These are phyloP conservation scores for Melanogrammus aeglefinus DNA, from an alignment of 2,797 vertebrate species.

Conservation along the genomic window DNA sequence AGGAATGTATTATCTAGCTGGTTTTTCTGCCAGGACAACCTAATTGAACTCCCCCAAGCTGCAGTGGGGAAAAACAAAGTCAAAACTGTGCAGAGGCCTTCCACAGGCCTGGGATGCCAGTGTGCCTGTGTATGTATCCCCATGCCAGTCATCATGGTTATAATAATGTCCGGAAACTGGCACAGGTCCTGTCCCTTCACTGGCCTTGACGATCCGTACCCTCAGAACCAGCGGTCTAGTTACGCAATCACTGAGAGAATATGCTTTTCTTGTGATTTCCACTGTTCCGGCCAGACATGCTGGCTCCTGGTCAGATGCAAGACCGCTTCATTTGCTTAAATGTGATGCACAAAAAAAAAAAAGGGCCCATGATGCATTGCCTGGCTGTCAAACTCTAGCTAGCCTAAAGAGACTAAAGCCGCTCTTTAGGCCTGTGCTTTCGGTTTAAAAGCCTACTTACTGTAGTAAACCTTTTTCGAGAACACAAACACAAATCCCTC, in stretches of 20 bases:
- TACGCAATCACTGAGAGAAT: neutral
- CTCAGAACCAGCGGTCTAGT: neutral
- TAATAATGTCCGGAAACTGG: neutral
- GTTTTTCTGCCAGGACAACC: neutral
- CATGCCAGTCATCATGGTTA: neutral
- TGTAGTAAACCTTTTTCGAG: constrained; percentile 21
- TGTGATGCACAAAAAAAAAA: too few relatives aligned
- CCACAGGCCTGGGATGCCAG: too few relatives aligned
- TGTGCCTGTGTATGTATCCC: neutral
- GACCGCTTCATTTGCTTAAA: too few relatives aligned
- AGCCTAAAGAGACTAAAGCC: neutral
- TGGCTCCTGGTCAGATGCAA: neutral
- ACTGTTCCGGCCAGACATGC: too few relatives aligned
- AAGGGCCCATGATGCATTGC: too few relatives aligned
- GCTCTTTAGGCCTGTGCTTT: constrained; percentile 7
- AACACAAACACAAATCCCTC: constrained; percentile 29
- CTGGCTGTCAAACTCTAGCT: too few relatives aligned
- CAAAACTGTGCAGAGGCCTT: neutral
- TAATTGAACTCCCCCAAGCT: neutral
- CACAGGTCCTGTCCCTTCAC: neutral
- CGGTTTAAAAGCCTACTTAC: constrained; percentile 11
- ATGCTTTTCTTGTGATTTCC: neutral
- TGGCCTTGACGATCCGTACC: neutral
- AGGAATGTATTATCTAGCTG: neutral
- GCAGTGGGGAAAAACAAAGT: neutral